Percentiles rank a stretch among this genome's conserved stretches.
phyloP scores from a whole-genome alignment of 2,113 vertebrate genomes.

The human region DNA sequence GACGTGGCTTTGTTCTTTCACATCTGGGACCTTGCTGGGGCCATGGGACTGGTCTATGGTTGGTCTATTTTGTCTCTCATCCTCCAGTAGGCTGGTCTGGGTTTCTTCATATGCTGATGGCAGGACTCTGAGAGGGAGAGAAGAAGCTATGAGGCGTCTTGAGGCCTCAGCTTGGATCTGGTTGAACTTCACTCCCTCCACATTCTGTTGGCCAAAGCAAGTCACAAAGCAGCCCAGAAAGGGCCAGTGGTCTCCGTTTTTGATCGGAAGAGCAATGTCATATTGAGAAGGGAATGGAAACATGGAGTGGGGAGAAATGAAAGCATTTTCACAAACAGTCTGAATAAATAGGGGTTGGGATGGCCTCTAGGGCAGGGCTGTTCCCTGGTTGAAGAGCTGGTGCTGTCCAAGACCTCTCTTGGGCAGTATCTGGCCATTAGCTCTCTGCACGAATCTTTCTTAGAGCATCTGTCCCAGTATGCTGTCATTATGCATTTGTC shows the following conservation, averaged over 20 bases:
- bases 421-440: neutral
- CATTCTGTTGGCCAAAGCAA: neutral
- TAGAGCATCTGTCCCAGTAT: neutral
- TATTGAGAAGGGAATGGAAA: neutral
- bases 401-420: neutral
- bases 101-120: neutral
- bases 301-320: neutral
- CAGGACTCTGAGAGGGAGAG: neutral
- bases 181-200: neutral
- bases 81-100: neutral
- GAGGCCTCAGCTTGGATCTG: neutral
- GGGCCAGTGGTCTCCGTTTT: neutral
- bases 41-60: rapidly evolving
- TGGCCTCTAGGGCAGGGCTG: neutral
- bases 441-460: neutral
- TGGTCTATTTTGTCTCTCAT: neutral
- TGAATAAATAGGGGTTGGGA: neutral
- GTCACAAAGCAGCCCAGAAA: neutral
- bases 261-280: neutral
- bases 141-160: neutral
- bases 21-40: neutral
- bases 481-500: neutral
- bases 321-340: neutral
- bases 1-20: too few species aligned
- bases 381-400: too few species aligned